These are phyloP conservation scores for Hippopotamus amphibius DNA, from an alignment of 2,113 vertebrate species.

Conservation along the genomic window DNA sequence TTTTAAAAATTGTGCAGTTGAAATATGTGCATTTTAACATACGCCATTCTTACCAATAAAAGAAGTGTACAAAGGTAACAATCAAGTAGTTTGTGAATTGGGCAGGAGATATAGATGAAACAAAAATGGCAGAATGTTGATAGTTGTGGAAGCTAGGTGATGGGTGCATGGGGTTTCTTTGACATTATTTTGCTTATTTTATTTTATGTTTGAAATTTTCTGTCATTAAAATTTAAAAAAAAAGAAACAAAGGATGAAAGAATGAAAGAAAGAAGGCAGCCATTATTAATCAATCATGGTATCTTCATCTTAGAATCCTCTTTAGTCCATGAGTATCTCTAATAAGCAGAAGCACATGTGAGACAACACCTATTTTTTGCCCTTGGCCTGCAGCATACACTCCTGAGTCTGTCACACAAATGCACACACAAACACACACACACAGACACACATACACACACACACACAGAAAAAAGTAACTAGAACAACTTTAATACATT, in stretches of 20 bases:
- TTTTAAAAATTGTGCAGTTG: background rate
- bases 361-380: background rate
- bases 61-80: background rate
- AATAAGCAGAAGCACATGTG: background rate
- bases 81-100: background rate
- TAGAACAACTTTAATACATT: background rate
- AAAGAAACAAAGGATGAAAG: background rate
- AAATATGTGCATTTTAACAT: background rate
- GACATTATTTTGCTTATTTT: background rate
- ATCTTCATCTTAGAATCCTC: background rate
- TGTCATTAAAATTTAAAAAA: background rate
- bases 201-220: slow-evolving; percentile 28
- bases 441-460: background rate
- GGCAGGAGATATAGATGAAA: background rate
- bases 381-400: background rate
- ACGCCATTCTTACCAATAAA: background rate
- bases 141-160: background rate
- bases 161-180: background rate
- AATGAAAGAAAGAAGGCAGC: background rate
- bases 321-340: background rate
- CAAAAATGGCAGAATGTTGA: background rate
- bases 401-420: background rate
- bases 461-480: background rate
- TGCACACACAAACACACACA: background rate
- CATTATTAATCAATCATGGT: background rate